These are phyloP conservation scores for Rhinichthys klamathensis DNA, from an alignment of 2,113 vertebrate genomes.

Conservation along the genomic window DNA sequence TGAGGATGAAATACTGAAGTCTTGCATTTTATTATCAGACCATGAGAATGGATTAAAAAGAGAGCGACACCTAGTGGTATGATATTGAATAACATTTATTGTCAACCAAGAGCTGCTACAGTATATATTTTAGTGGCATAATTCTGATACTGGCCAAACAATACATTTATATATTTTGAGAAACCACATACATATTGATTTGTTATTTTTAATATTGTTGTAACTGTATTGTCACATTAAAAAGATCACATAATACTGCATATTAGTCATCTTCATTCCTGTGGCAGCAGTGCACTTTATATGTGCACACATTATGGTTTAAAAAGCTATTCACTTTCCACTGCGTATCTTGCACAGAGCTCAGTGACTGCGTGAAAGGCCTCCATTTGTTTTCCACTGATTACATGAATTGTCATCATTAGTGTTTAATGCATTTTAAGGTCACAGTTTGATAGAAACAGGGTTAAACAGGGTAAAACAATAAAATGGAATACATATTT, in stretches of 20 bases:
- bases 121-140: background rate
- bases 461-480: background rate
- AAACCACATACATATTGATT: conserved; percentile 12
- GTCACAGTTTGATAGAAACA: conserved; percentile 30
- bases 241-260: conserved; percentile 38
- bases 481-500: conserved; percentile 70
- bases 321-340: conserved; percentile 41
- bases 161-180: background rate
- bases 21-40: background rate
- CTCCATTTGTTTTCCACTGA: background rate
- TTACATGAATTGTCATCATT: background rate
- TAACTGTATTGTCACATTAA: conserved; percentile 13
- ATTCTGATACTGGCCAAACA: background rate
- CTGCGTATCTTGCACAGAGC: background rate
- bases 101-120: background rate
- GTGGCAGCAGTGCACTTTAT: conserved; percentile 27
- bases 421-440: conserved; percentile 31
- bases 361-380: conserved; percentile 6
- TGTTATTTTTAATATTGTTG: conserved; percentile 37
- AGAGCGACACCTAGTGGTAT: conserved; percentile 32
- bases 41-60: background rate
- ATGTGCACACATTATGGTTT: conserved; percentile 36
- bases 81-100: conserved; percentile 9
- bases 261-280: background rate
- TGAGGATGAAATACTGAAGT: background rate